Percentiles rank a stretch among this genome's conserved stretches.
These are phyloP conservation scores for Andrena dorsata DNA, from an alignment of 2,888 invertebrate genomes.

Conservation along the genomic window DNA sequence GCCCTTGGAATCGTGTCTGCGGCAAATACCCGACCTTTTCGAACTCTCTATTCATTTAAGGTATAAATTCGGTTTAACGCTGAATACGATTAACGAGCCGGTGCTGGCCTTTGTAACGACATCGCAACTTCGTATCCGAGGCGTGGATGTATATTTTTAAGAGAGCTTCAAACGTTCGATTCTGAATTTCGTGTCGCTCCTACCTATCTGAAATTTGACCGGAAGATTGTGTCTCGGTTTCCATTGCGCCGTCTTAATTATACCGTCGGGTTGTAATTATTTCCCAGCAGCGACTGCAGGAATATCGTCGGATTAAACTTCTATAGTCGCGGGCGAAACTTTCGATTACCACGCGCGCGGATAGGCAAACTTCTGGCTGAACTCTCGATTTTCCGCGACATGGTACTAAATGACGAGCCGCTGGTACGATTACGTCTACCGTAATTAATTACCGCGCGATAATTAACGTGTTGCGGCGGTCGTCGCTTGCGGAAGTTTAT, in stretches of 20 bases:
- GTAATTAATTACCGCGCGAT: constrained; percentile 62
- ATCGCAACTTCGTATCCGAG: not conserved
- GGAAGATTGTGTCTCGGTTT: not conserved
- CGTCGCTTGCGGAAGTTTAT: constrained; percentile 28
- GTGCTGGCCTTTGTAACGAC: not conserved
- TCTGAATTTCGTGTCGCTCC: not conserved
- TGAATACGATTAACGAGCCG: constrained; percentile 2
- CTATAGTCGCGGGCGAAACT: not conserved
- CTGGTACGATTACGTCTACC: constrained; percentile 44
- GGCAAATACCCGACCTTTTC: constrained; percentile 8
- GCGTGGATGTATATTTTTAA: not conserved
- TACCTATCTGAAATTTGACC: not conserved
- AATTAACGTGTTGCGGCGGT: constrained; percentile 51
- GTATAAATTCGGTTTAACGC: constrained; percentile 30
- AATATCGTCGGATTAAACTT: constrained; percentile 9
- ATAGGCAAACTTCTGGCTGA: constrained; percentile 13
- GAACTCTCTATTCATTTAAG: constrained; percentile 13
- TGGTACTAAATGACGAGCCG: constrained; percentile 19
- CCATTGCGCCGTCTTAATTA: not conserved
- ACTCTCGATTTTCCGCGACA: constrained; percentile 24
- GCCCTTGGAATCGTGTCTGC: not conserved
- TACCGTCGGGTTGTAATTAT: not conserved
- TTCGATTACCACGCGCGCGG: constrained; percentile 4
- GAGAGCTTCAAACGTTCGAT: not conserved
- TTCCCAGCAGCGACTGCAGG: not conserved